Percentiles rank a stretch among this genome's conserved stretches.
These are phyloP conservation scores for Biston betularia DNA, from an alignment of 2,888 invertebrate genomes.

Conservation along the genomic window DNA sequence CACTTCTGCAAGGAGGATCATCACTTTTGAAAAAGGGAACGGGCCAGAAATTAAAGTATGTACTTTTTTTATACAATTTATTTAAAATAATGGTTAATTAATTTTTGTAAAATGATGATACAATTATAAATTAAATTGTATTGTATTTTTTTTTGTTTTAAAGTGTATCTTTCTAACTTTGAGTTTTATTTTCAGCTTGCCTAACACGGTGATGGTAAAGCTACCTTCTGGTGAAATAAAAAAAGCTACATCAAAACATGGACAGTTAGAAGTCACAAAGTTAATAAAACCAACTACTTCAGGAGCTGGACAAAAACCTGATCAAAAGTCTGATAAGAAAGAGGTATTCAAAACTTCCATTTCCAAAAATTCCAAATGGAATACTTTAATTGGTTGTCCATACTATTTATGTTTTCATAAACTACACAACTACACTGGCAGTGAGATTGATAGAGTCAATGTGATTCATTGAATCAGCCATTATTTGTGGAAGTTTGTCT, in stretches of 20 bases:
- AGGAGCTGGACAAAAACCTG: conserved; percentile 61
- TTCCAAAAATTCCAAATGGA: not conserved
- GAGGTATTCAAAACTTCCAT: conserved; percentile 56
- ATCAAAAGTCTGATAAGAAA: conserved; percentile 71
- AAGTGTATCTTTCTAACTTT: not conserved
- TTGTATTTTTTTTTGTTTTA: conserved; percentile 11
- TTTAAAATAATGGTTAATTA: no score
- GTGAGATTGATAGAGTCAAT: no score
- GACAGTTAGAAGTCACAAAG: conserved; percentile 77
- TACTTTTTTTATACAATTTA: conserved; percentile 26
- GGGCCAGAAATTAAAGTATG: conserved; percentile 80
- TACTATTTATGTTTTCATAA: no score
- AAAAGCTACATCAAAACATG: conserved; percentile 71
- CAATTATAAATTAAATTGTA: not conserved
- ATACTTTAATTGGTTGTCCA: no score
- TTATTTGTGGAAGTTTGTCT: no score
- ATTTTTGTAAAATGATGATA: no score
- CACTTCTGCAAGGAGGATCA: conserved; percentile 90
- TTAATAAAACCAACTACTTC: conserved; percentile 73
- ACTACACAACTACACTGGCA: no score
- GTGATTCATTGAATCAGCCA: no score
- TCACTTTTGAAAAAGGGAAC: conserved; percentile 80
- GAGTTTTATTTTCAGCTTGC: conserved; percentile 66
- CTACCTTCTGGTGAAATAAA: conserved; percentile 78
- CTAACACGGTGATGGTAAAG: conserved; percentile 80